Evolutionary conservation across 2,113 vertebrate species (phyloP).

Genomic region (Saimiri boliviensis): DNA sequence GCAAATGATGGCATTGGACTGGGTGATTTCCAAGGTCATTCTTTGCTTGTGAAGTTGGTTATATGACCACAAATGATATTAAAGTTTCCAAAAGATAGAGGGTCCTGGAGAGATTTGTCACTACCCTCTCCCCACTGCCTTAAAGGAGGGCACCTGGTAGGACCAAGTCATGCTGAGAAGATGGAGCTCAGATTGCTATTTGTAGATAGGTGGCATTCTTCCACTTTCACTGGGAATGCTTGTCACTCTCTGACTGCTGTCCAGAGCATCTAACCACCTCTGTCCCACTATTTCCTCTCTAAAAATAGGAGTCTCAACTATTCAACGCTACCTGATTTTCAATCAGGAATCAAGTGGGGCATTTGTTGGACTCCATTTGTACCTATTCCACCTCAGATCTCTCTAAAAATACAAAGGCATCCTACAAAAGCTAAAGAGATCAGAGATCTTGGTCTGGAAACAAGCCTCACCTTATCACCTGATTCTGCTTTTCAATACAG

Average conservation of each 20-base stretch:
- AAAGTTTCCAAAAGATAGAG: not conserved
- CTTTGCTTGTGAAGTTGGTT: not conserved
- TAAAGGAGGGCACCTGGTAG: not conserved
- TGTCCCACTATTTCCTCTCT: rapidly evolving
- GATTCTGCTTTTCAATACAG: not conserved
- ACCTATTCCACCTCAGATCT: not conserved
- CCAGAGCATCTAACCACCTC: too few species aligned
- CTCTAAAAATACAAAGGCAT: not conserved
- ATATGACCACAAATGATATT: not conserved
- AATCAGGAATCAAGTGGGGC: not conserved
- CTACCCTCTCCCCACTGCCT: not conserved
- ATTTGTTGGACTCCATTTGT: not conserved
- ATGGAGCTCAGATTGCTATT: not conserved
- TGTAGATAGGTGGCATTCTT: rapidly evolving
- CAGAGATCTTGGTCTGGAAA: not conserved
- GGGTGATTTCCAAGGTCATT: not conserved
- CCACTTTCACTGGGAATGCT: not conserved
- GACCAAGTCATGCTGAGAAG: not conserved
- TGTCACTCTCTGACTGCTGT: not conserved
- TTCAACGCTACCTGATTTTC: not conserved
- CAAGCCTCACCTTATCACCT: not conserved
- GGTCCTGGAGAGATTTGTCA: not conserved
- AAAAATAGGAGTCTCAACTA: not conserved
- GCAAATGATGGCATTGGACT: not conserved
- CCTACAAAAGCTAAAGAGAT: not conserved